Evolutionary conservation across 1,140 invertebrate genomes (phyloP), one percentile per base, ranked within the genome.

Genomic region (Thaumatotibia leucotreta): DNA sequence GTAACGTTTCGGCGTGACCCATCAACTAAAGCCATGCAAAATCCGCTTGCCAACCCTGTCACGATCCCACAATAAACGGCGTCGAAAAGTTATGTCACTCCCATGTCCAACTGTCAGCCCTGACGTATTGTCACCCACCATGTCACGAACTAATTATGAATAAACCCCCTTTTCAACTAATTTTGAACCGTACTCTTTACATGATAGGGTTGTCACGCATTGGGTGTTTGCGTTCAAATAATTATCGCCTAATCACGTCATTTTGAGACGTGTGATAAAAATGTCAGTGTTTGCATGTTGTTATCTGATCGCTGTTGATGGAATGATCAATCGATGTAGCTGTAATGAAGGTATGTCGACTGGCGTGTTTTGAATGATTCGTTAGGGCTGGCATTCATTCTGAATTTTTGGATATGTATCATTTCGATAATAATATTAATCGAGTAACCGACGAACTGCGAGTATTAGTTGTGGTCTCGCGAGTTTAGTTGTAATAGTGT

Each of bases 1-100:
- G n/a, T n/a, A n/a, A n/a, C n/a, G n/a, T n/a, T n/a, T n/a, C n/a
- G n/a, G n/a, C n/a, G n/a, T n/a, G n/a, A n/a, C n/a, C n/a, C n/a
- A n/a, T n/a, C n/a, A n/a, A n/a, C n/a, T n/a, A n/a, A n/a, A n/a
- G n/a, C n/a, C n/a, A n/a, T n/a, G n/a, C n/a, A n/a, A n/a, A n/a
- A n/a, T n/a, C n/a, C n/a, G n/a, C n/a, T n/a, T 39, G 33, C 33
- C 33, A 39, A n/a, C 50, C 50, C 52, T 14, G 22, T 62, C 76
- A 74, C 65, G 63, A 66, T 50, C 65, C 70, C 75, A 71, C 74
- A 81, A 62, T 22, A 75, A 76, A 74, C 70, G 69, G 72, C 74
- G 79, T 81, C 79, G 77, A 84, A 81, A 84, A 81, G 68, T 78
- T 78, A 75, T 80, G 77, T 76, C 77, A 75, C 71, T 69, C 52